These are phyloP conservation scores for Drosophila pandora DNA, from an alignment of 1,140 invertebrate genomes.

Conservation along the genomic window DNA sequence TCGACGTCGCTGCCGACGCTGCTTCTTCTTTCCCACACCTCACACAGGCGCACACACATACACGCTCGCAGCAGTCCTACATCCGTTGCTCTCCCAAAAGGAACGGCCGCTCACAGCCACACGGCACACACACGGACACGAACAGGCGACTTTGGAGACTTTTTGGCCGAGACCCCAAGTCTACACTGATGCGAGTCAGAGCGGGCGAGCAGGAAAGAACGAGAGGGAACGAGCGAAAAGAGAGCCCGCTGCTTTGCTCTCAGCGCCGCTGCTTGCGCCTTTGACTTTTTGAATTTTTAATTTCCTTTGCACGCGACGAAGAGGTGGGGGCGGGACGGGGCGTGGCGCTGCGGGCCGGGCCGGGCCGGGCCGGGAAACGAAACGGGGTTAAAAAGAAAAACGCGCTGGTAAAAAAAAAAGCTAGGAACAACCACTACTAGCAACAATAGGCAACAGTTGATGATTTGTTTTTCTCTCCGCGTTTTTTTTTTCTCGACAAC, in stretches of 20 bases:
- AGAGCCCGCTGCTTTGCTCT: conserved; percentile 17
- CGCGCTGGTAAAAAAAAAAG: conserved; percentile 75
- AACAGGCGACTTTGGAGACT: conserved; percentile 51
- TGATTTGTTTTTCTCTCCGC: conserved; percentile 34
- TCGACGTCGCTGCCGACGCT: conserved; percentile 45
- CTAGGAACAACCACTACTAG: conserved; percentile 57
- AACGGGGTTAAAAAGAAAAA: conserved; percentile 82
- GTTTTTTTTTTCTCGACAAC: conserved; percentile 30
- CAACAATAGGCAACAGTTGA: conserved; percentile 56
- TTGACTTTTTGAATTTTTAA: conserved; percentile 82
- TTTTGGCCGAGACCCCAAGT: conserved; percentile 58
- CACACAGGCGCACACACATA: conserved; percentile 21
- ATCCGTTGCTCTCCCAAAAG: conserved; percentile 73
- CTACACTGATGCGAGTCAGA: conserved; percentile 44
- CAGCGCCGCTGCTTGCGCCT: conserved; percentile 65
- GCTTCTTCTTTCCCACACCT: conserved; percentile 47
- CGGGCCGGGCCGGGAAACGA: conserved; percentile 56
- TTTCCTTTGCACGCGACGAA: conserved; percentile 74
- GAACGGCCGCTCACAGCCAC: conserved; percentile 42
- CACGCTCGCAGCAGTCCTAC: conserved; percentile 61
- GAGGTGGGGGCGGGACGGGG: conserved; percentile 8
- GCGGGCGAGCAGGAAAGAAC: conserved; percentile 24
- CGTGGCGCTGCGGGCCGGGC: conserved; percentile 20
- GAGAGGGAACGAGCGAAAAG: background rate
- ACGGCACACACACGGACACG: conserved; percentile 9